Evolutionary conservation across 1,140 invertebrate species (phyloP).

Genomic region (Bombus pyrosoma): DNA sequence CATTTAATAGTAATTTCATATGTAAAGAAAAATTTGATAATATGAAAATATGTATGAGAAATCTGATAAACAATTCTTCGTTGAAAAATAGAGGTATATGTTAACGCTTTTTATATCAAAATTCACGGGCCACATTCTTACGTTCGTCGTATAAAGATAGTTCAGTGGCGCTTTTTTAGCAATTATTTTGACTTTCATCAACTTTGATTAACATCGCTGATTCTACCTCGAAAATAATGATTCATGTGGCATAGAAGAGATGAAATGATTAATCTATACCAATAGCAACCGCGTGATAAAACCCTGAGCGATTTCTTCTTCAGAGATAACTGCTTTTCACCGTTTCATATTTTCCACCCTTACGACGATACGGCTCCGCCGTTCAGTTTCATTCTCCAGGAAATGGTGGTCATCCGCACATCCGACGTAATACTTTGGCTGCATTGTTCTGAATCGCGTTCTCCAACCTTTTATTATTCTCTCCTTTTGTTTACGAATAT

Average conservation of each 20-base stretch:
- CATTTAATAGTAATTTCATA: no score
- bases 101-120: no score
- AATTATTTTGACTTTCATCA: slow-evolving; percentile 43
- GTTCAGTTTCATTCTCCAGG: slow-evolving; percentile 30
- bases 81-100: no score
- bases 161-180: slow-evolving; percentile 40
- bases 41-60: no score
- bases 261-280: slow-evolving; percentile 65
- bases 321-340: slow-evolving; percentile 53
- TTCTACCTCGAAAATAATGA: slow-evolving; percentile 41
- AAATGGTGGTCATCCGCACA: slow-evolving; percentile 13
- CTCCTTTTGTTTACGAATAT: slow-evolving; percentile 35
- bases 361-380: slow-evolving; percentile 10
- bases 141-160: slow-evolving; percentile 18
- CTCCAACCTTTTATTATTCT: neutral
- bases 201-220: slow-evolving; percentile 1
- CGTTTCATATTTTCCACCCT: neutral
- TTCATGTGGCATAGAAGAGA: slow-evolving; percentile 42
- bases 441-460: slow-evolving; percentile 34
- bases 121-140: no score
- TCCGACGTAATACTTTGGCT: slow-evolving; percentile 24
- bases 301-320: slow-evolving; percentile 60
- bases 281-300: slow-evolving; percentile 57
- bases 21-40: no score
- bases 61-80: no score